Conservation (phyloP, 2,797 vertebrate genomes). For the Pseudotriccus pelzelni region DNA sequence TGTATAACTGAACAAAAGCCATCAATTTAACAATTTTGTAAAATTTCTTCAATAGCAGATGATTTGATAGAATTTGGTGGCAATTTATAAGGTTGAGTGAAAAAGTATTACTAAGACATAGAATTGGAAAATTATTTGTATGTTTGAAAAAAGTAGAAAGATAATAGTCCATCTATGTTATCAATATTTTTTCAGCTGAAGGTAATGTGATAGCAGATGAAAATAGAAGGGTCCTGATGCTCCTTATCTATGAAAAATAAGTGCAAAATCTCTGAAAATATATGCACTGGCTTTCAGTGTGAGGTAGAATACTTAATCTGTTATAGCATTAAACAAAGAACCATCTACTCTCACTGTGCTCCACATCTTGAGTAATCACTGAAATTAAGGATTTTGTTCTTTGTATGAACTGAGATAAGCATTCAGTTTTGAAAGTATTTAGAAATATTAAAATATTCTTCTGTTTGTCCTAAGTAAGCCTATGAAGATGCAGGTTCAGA, state of each 20-base stretch:
- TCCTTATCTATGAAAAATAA: neutral
- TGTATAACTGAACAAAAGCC: neutral
- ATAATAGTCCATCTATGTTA: neutral
- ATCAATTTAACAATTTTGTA: neutral
- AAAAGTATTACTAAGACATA: neutral
- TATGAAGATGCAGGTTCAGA: neutral
- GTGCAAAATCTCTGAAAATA: neutral
- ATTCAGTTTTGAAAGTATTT: neutral
- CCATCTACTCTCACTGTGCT: neutral
- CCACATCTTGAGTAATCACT: neutral
- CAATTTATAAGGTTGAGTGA: neutral
- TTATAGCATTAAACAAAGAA: neutral
- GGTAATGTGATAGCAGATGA: neutral
- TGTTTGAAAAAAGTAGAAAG: neutral
- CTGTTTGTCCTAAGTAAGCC: neutral
- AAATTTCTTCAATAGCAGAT: neutral
- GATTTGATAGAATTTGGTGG: neutral
- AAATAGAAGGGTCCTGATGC: neutral
- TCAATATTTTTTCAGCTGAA: neutral
- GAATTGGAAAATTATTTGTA: neutral
- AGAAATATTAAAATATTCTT: neutral
- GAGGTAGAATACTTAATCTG: neutral
- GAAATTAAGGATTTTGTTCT: neutral
- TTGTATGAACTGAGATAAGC: neutral
- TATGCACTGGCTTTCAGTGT: neutral